Conservation (phyloP, 2,888 invertebrate genomes). For the Drosophila limbata region DNA sequence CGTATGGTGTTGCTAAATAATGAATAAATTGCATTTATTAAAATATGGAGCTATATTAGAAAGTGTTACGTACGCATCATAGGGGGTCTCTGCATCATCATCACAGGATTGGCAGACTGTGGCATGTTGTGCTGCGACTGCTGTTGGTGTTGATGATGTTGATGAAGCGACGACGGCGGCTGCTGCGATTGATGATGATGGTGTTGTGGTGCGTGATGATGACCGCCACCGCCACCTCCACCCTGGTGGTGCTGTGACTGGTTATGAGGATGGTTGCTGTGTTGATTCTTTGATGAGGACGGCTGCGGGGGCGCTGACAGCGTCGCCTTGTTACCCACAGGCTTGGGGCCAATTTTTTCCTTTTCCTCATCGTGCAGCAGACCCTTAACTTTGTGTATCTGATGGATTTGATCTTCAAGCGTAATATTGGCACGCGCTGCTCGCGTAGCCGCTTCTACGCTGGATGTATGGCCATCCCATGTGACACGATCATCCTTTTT, state of each 20-base stretch:
- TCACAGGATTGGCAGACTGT: slow-evolving; percentile 83
- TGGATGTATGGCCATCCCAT: slow-evolving; percentile 99
- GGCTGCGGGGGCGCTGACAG: slow-evolving; percentile 84
- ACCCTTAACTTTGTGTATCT: slow-evolving; percentile 97
- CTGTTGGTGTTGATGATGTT: slow-evolving; percentile 43
- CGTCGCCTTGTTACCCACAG: slow-evolving; percentile 86
- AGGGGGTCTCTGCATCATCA: slow-evolving; percentile 85
- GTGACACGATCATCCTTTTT: slow-evolving; percentile 96
- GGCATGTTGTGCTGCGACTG: slow-evolving; percentile 70
- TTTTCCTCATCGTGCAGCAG: slow-evolving; percentile 97
- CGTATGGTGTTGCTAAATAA: slow-evolving; percentile 85
- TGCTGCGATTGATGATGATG: slow-evolving; percentile 40
- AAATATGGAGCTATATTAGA: neutral
- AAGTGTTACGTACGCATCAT: slow-evolving; percentile 84
- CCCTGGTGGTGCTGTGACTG: slow-evolving; percentile 67
- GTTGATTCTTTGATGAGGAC: slow-evolving; percentile 58
- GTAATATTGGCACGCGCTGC: slow-evolving; percentile 98
- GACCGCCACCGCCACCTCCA: slow-evolving; percentile 52
- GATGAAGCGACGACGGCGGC: slow-evolving; percentile 44
- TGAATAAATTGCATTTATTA: neutral
- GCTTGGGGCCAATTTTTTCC: slow-evolving; percentile 97
- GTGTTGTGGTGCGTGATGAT: slow-evolving; percentile 74
- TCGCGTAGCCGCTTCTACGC: slow-evolving; percentile 97
- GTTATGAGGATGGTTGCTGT: slow-evolving; percentile 38
- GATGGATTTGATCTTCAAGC: slow-evolving; percentile 98